Base-by-base conservation (phyloP, 2,113 vertebrate species). In the Phylloscopus whistleri region DNA sequence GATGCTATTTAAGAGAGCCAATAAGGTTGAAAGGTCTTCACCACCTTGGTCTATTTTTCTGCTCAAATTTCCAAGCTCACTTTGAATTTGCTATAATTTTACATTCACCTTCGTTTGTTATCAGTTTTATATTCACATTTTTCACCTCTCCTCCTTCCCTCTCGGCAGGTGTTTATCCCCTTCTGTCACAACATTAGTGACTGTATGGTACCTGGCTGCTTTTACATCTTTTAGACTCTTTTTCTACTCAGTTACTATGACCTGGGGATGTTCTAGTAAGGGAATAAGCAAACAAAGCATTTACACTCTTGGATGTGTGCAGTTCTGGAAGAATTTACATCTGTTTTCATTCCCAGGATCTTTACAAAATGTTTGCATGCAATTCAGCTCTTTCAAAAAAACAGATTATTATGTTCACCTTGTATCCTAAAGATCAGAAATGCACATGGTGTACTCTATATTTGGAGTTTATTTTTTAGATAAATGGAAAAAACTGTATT, bases 251-350 rank as follows among this genome's bases (percentile, higher is more conserved):
- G 41, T 78, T 75, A 89, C 56, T 86, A 35, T 23, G 43, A 78
- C 31, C 33, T 46, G 27, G 7, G 30, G 7, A 86, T 77, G 44
- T 60, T 51, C 28, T 41, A 52, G 16, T 44, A 93, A 81, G 43
- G 48, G 33, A 88, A 56, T 44, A 91, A 56, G 37, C 24, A 84
- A 89, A 89, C 2, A 0, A 93, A 60, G 51, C 18, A n/a, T 75
- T 70, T 52, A 31, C 6, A 53, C 70, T 79, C 72, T 63, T 0
- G 0, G 33, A 35, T 11, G 13, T 41, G 14, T 58, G n/a, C 22
- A 16, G 15, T 26, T 67, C n/a, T 39, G 62, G 51, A 76, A 72
- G 31, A 76, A 35, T 16, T 73, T 31, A 37, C 3, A 78, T 48
- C 68, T 5, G 2, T 10, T 55, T 76, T 67, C 1, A 10, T 56